Conservation (phyloP, 30 jellyfish, hydroid and myxozoan species). For the Phacellophora camtschatica region DNA sequence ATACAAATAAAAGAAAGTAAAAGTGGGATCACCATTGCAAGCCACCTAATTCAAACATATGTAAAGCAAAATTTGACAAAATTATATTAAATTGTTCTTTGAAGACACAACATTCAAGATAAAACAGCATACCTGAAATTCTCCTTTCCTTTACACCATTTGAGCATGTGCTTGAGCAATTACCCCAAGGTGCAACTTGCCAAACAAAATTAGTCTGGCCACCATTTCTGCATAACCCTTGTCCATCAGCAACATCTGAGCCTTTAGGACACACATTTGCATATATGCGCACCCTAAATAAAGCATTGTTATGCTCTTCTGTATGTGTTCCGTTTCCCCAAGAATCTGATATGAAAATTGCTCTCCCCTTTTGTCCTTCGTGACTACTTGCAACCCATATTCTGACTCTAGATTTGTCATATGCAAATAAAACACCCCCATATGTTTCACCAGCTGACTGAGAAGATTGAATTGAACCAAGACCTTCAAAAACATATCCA, state of each 20-base stretch:
- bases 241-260: conserved; percentile 76
- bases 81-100: no score
- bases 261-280: conserved; percentile 58
- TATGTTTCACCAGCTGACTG: conserved; percentile 33
- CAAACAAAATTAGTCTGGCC: conserved; percentile 63
- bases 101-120: no score
- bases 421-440: conserved; percentile 94
- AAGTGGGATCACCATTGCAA: no score
- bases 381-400: conserved; percentile 95
- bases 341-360: conserved; percentile 68
- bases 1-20: no score
- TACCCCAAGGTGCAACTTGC: conserved; percentile 74
- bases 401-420: conserved; percentile 66
- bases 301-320: conserved; percentile 52
- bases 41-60: no score
- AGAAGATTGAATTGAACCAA: conserved; percentile 85
- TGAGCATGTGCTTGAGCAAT: conserved; percentile 84
- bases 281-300: conserved; percentile 68
- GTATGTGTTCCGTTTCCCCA: conserved; percentile 84
- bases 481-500: conserved; percentile 78
- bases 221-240: conserved; percentile 77
- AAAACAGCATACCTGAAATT: conserved; percentile 76
- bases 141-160: conserved; percentile 52
- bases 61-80: no score
- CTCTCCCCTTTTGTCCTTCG: conserved; percentile 48